These are phyloP conservation scores for Ginglymostoma cirratum DNA, from an alignment of 2,113 vertebrate species.

Conservation along the genomic window DNA sequence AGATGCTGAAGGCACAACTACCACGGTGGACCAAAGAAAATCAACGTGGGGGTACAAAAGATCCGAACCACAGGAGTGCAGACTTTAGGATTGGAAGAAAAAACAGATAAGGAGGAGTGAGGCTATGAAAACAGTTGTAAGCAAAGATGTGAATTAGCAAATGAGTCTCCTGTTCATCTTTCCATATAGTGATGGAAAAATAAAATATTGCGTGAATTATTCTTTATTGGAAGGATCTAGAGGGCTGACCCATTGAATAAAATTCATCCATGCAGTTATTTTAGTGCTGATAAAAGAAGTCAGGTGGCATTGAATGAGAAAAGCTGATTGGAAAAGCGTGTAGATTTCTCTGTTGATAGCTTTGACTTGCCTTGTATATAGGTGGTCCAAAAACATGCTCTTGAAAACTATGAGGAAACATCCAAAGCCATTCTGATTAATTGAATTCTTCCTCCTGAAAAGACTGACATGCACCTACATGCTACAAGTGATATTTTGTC, in stretches of 20 bases:
- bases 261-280: not conserved
- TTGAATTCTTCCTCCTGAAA: conserved; percentile 34
- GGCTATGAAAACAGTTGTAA: too few relatives aligned
- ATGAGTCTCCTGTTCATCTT: not conserved
- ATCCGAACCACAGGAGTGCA: too few relatives aligned
- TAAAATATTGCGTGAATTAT: not conserved
- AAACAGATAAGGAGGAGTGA: too few relatives aligned
- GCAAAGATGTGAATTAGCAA: not conserved
- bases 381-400: conserved; percentile 11
- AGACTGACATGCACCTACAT: not conserved
- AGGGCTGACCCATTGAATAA: not conserved
- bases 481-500: not conserved
- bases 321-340: not conserved
- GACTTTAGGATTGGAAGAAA: too few relatives aligned
- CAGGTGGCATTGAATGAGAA: conserved; percentile 2
- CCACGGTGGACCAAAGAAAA: too few relatives aligned
- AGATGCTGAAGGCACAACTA: too few relatives aligned
- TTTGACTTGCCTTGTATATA: conserved; percentile 3
- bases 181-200: not conserved
- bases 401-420: conserved; percentile 22
- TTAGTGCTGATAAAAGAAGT: not conserved
- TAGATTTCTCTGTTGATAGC: not conserved
- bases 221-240: not conserved
- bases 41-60: too few relatives aligned
- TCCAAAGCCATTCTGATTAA: conserved; percentile 30